Base-by-base conservation (phyloP, 2,113 vertebrate genomes). In the Chaenogobius annularis region DNA sequence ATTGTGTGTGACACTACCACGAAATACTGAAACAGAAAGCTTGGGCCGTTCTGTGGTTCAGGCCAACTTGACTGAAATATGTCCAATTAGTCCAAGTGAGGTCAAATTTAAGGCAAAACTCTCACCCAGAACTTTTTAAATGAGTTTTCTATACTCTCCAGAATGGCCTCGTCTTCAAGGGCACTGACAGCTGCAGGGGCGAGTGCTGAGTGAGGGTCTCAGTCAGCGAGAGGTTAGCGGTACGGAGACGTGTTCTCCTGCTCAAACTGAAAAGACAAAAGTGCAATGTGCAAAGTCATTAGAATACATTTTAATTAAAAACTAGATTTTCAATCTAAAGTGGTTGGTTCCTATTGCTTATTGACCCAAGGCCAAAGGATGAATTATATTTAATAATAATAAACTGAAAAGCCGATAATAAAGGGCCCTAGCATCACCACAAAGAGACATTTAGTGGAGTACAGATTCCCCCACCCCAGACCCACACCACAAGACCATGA, bases 111-210 rank as follows among this genome's bases (percentile, higher is more conserved):
- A 13, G 4, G 23, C 1, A 23, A 48, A 12, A 15, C 82, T n/a
- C n/a, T 37, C 89, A 98, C 98, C 98, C 97, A 68, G 77, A 99
- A 99, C 90, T 98, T 99, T 70, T 87, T 93, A 47, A 98, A 99
- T 44, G 97, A 97, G 19, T 79, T 94, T 86, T 98, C 97, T 55
- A 98, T 98, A 87, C 96, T 98, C 40, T 95, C 92, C 19, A 99
- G 93, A 72, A 98, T 90, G 2, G 93, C 88, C 75, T 98, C 97
- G 44, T 98, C 96, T 77, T 97, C 96, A 78, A 98, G 92, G 69
- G 94, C 92, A 75, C 91, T 88, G 77, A 46, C 85, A 23, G 92
- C 92, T 75, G 92, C 31, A 11, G 93, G 91, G 22, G 93, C 82
- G 52, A 78, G 70, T 59, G 81, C 79, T 68, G 74, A 78, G 70